Base-by-base conservation (phyloP, 2,113 vertebrate species). In the Alligator mississippiensis region DNA sequence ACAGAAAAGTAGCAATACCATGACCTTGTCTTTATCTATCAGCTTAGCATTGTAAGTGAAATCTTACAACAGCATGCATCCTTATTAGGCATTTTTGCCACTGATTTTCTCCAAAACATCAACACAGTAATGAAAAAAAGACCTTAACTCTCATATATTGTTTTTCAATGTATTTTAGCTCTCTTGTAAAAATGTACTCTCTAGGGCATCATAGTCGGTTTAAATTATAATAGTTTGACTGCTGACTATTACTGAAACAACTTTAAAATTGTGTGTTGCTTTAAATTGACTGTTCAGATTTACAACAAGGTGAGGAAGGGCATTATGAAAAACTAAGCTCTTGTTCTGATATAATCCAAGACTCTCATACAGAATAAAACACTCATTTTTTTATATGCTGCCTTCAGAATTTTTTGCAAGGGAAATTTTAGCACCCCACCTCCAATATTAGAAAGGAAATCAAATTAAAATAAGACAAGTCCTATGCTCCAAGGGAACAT, bases 121-220 rank as follows among this genome's bases (percentile, higher is more conserved):
- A 94, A 82, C 74, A 89, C 21, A 93, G 90, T 13, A 16, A 28
- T 61, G 8, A 47, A 47, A 80, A 75, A 87, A 82, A 97, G 72
- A 88, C 10, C 25, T 76, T 89, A 92, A 78, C 12, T 90, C 18
- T 72, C 54, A 55, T 47, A 7, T 2, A 16, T 80, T 95, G n/a
- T 66, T 93, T 93, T 93, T 87, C 84, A 93, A 75, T 93, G 38
- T 74, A 85, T 83, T 82, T 95, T 88, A 82, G 6, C n/a, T 91
- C 92, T 97, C 59, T 86, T 92, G 24, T 80, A 93, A 96, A 96
- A 95, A 97, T 60, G 14, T 93, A 60, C 74, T 90, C 47, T 96
- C 85, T 82, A 60, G 9, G 72, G 18, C 62, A 95, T 94, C 58
- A 84, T 5, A 91, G 5, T 84, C 86, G 72, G 21, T 84, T 95